Percentiles rank a stretch among this genome's conserved stretches.
Conservation (phyloP, 2,113 vertebrate species). For the Engystomops pustulosus region DNA sequence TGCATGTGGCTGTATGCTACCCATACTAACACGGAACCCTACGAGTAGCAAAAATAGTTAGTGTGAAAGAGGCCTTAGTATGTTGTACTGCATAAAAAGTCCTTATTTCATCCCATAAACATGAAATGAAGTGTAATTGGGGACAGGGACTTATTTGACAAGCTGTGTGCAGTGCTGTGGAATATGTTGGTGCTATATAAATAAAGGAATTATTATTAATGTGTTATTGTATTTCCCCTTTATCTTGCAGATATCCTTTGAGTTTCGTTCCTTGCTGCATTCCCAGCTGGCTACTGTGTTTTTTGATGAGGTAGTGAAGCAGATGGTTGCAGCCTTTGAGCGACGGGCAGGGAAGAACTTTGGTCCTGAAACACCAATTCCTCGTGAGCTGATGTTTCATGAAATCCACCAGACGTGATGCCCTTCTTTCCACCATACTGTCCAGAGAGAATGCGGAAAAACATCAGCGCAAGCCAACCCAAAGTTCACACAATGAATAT, state of each 20-base stretch:
- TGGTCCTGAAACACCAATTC: slow-evolving; percentile 90
- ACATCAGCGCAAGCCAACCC: slow-evolving; percentile 24
- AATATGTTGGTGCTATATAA: too few species aligned
- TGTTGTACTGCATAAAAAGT: too few species aligned
- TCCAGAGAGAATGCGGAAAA: neutral
- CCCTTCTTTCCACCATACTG: neutral
- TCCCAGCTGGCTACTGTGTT: slow-evolving; percentile 91
- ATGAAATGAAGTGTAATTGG: too few species aligned
- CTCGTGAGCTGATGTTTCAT: slow-evolving; percentile 92
- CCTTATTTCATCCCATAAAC: too few species aligned
- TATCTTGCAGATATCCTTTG: slow-evolving; percentile 87
- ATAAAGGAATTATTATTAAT: too few species aligned
- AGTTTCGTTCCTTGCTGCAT: slow-evolving; percentile 94
- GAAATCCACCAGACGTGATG: slow-evolving; percentile 91
- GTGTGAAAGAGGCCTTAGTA: too few species aligned
- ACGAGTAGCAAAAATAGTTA: too few species aligned
- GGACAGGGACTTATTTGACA: too few species aligned
- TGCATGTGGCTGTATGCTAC: too few species aligned
- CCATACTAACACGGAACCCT: too few species aligned
- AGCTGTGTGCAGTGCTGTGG: too few species aligned
- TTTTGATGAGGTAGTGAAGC: slow-evolving; percentile 94
- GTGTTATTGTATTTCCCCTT: slow-evolving; percentile 14
- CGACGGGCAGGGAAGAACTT: slow-evolving; percentile 82
- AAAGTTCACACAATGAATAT: slow-evolving; percentile 21
- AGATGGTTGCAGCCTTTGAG: slow-evolving; percentile 92